A percentile compares a stretch with the other conserved stretches of the same genome.
Evolutionary conservation across 2,113 vertebrate species (phyloP).

Genomic region (Paradoxurus hermaphroditus): DNA sequence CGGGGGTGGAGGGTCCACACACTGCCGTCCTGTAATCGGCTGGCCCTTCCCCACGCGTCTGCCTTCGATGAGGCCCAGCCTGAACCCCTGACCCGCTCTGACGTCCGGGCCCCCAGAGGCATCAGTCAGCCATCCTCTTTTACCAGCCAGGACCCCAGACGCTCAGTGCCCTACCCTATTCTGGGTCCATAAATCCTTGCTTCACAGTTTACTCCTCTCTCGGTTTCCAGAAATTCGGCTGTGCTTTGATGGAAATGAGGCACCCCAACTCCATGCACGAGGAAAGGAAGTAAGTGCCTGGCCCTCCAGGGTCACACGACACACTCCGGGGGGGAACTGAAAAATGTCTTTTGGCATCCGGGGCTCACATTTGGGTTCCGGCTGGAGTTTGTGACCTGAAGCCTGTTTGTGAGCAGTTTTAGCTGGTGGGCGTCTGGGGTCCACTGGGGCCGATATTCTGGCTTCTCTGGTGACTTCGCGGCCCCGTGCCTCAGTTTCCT

Average conservation of each 20-base stretch:
- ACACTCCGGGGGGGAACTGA: neutral
- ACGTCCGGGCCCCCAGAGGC: neutral
- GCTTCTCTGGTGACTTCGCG: neutral
- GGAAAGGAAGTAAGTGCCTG: constrained; percentile 92
- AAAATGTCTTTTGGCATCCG: too few relatives aligned
- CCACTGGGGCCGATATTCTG: neutral
- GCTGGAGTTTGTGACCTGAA: neutral
- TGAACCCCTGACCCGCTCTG: neutral
- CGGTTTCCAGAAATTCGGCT: constrained; percentile 93
- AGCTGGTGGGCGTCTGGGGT: neutral
- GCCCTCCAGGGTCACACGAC: neutral
- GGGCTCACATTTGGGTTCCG: neutral
- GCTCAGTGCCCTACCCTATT: rapidly evolving
- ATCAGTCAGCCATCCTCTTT: rapidly evolving
- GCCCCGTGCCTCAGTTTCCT: neutral
- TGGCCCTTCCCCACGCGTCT: rapidly evolving
- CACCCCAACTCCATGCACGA: constrained; percentile 94
- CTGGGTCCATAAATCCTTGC: rapidly evolving
- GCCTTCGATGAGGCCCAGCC: neutral
- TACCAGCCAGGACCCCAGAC: neutral
- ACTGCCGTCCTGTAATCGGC: neutral
- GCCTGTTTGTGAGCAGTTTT: neutral
- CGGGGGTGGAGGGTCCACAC: rapidly evolving
- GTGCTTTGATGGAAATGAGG: constrained; percentile 96
- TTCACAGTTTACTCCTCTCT: neutral